Evolutionary conservation across 2,888 invertebrate species (phyloP), one percentile per base, ranked within the genome.

Genomic region (Rotaria socialis): DNA sequence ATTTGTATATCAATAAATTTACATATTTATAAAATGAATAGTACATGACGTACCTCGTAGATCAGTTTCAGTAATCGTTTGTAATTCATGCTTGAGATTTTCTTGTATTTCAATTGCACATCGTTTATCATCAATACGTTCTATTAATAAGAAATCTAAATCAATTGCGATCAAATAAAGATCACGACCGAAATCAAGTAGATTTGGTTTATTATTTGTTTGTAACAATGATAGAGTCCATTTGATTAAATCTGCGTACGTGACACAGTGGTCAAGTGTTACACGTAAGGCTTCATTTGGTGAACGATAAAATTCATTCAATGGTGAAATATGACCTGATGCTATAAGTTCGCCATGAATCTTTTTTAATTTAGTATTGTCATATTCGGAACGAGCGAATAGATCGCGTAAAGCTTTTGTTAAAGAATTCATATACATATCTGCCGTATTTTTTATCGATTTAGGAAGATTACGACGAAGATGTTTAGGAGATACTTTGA

Each of bases 231-330:
- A 80, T 47, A 80, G n/a, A 24, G 80, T 80, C 80, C 80, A 80
- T 47, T 80, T 80, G 6, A 80, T 80, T 47, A 80, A 80, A 14
- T 80, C 47, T 7, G 47, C 24, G 47, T 80, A 80, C 8, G 43
- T 47, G 14, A 2, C 5, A 47, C 80, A 80, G n/a, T 80, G 80
- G 10, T 80, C 80, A 22, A 80, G 47, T 47, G 47, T 80, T 16
- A 80, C 47, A 24, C 80, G 80, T 47, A 80, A n/a, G 24, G 80
- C 80, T 47, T 80, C 80, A 22, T 80, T 47, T 22, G 47, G 5
- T n/a, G 80, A 80, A 47, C 80, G 80, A 80, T 80, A 47, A 47
- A 80, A 80, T 80, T 80, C 80, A 47, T 80, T 80, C 24, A 80
- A 80, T 80, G 80, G 80, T 24, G 80, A 47, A 4, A 80, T 80